Base-by-base conservation (phyloP, 2,888 invertebrate species). In the Vesta saturnalis region DNA sequence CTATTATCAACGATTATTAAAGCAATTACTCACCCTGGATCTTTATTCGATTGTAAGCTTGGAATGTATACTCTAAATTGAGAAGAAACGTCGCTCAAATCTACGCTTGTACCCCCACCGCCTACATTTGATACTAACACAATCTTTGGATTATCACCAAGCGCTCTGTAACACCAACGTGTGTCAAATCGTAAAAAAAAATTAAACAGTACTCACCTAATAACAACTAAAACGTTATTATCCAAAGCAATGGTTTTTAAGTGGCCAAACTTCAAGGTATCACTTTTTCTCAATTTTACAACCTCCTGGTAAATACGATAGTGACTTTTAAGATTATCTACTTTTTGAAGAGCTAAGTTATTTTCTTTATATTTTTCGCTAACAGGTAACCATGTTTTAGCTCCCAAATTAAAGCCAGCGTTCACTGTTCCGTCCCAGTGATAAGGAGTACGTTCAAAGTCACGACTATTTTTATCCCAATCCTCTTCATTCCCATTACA, bases 371-470 rank as follows among this genome's bases (percentile, higher is more conserved):
- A 92, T 58, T 90, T 89, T 0, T 83, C 82, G 71, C 91, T 87
- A 1, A 93, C 89, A 0, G 92, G 92, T 3, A 93, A 79, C 93
- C 93, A 93, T 0, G 92, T 90, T 60, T 84, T 86, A 0, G 73
- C 73, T 10, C 77, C 81, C 39, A 69, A 71, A 56, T 77, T 81
- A 71, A 84, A 84, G 81, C 92, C 92, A 62, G 91, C 90, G 76
- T 89, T 89, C 57, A 75, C 80, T 0, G 85, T 83, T 8, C 83
- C 79, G 75, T 86, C 89, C 95, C 95, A 95, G 77, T 94, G 94
- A 83, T 91, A 93, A 0, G 95, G 95, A 0, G 94, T 93, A 22
- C 95, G 86, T 72, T 87, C 90, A 0, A 93, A 92, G 80, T 94
- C 94, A 70, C 94, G 86, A 5, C 91, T 90, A 1, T 81, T 79